These are phyloP conservation scores for Aphaenogaster ashmeadi DNA, from an alignment of 1,140 invertebrate species.

Conservation along the genomic window DNA sequence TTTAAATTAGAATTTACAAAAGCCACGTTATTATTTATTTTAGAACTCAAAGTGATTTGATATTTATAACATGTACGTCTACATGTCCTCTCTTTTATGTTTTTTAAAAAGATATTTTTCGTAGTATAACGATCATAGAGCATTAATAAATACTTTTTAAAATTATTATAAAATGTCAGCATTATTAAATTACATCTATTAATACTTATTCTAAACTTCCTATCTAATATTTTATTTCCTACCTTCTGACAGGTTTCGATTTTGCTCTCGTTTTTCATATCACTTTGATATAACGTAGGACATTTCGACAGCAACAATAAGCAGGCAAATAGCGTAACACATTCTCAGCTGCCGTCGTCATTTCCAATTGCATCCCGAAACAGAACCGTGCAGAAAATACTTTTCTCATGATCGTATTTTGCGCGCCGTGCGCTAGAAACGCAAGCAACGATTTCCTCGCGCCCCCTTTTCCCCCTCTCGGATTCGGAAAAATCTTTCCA, in stretches of 20 bases:
- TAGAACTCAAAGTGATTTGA: too few species aligned
- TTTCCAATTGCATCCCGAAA: slow-evolving; percentile 40
- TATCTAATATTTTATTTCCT: not conserved
- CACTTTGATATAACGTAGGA: not conserved
- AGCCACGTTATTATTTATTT: not conserved
- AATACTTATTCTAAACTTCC: not conserved
- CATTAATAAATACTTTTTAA: too few species aligned
- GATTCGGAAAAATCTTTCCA: slow-evolving; percentile 43
- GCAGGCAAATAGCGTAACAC: slow-evolving; percentile 40
- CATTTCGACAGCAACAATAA: slow-evolving; percentile 16
- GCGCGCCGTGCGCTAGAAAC: slow-evolving; percentile 23
- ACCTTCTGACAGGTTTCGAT: not conserved
- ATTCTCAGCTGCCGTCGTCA: slow-evolving; percentile 17
- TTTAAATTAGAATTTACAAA: slow-evolving; percentile 15
- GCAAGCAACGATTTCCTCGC: slow-evolving; percentile 16
- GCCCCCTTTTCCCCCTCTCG: not conserved
- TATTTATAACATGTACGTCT: too few species aligned
- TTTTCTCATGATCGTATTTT: slow-evolving; percentile 59
- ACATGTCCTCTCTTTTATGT: too few species aligned
- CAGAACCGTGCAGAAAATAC: slow-evolving; percentile 40
- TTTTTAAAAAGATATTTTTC: too few species aligned
- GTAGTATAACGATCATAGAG: too few species aligned
- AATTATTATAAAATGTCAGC: too few species aligned
- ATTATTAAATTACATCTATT: not conserved
- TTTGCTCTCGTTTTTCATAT: not conserved